Evolutionary conservation across 2,888 invertebrate species (phyloP).

Genomic region (Cheilosia grossa): DNA sequence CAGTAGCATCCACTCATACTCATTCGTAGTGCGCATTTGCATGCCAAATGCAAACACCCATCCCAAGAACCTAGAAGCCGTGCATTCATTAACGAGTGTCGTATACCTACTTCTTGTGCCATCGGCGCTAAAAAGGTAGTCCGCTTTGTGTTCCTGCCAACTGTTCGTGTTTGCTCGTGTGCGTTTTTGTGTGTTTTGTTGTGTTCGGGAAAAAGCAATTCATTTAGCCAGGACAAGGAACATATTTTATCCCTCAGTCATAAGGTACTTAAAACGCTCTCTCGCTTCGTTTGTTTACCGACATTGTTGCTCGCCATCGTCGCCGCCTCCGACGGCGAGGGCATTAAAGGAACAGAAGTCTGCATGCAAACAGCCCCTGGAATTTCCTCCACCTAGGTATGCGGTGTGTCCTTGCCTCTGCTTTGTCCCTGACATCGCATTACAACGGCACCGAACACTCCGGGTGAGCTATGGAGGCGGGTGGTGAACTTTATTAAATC

Average conservation of each 20-base stretch:
- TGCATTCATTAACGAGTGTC: constrained; percentile 56
- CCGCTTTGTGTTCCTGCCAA: constrained; percentile 24
- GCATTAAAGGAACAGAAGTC: constrained; percentile 8
- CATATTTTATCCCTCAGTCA: constrained; percentile 53
- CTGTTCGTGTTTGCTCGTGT: constrained; percentile 1
- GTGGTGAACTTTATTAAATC: constrained; percentile 52
- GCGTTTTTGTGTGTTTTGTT: not conserved
- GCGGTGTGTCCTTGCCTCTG: constrained; percentile 49
- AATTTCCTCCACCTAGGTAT: constrained; percentile 31
- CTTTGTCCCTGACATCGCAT: constrained; percentile 39
- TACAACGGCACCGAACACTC: not conserved
- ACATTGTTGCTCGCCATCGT: constrained; percentile 46
- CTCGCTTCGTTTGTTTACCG: constrained; percentile 49
- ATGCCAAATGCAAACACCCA: constrained; percentile 45
- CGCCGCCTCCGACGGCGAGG: constrained; percentile 20
- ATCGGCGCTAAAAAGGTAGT: constrained; percentile 33
- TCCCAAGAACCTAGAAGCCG: constrained; percentile 45
- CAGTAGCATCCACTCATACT: constrained; percentile 16
- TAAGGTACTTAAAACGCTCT: constrained; percentile 55
- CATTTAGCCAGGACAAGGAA: constrained; percentile 59
- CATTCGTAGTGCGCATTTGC: constrained; percentile 45
- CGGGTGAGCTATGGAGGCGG: constrained; percentile 20
- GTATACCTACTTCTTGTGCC: constrained; percentile 7
- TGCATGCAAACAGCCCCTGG: constrained; percentile 61
- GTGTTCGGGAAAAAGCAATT: constrained; percentile 33